A percentile compares a stretch with the other conserved stretches of the same genome.
These are phyloP conservation scores for Cichladusa arquata DNA, from an alignment of 2,113 vertebrate genomes.

Conservation along the genomic window DNA sequence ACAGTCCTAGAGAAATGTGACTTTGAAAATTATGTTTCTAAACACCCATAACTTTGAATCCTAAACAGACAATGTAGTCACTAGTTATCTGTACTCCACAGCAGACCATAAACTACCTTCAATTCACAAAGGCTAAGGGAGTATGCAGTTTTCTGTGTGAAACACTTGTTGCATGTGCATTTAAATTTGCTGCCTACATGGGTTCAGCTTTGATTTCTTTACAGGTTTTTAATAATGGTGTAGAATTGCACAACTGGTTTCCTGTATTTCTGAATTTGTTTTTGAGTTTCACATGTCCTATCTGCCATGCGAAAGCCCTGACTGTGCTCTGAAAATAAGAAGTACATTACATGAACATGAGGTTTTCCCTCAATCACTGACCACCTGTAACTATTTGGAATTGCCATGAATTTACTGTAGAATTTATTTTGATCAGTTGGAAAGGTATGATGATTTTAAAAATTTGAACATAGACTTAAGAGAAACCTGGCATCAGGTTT, in stretches of 20 bases:
- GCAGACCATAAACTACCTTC: background rate
- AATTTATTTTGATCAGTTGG: background rate
- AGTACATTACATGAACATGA: background rate
- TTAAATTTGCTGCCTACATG: background rate
- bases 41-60: slow-evolving; percentile 36
- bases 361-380: background rate
- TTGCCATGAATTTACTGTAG: background rate
- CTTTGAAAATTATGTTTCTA: slow-evolving; percentile 66
- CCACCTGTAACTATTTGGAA: background rate
- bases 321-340: background rate
- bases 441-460: background rate
- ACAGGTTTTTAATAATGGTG: background rate
- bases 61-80: background rate
- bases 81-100: background rate
- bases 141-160: background rate
- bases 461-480: background rate
- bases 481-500: background rate
- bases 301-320: background rate
- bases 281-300: background rate
- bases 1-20: slow-evolving; percentile 61
- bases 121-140: background rate
- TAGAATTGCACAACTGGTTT: background rate
- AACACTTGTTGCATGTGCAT: background rate
- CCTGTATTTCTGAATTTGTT: background rate
- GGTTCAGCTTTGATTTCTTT: background rate